A percentile compares a stretch with the other conserved stretches of the same genome.
phyloP scores from a whole-genome alignment of 2,888 invertebrate genomes.

The Octodonta nipae region DNA sequence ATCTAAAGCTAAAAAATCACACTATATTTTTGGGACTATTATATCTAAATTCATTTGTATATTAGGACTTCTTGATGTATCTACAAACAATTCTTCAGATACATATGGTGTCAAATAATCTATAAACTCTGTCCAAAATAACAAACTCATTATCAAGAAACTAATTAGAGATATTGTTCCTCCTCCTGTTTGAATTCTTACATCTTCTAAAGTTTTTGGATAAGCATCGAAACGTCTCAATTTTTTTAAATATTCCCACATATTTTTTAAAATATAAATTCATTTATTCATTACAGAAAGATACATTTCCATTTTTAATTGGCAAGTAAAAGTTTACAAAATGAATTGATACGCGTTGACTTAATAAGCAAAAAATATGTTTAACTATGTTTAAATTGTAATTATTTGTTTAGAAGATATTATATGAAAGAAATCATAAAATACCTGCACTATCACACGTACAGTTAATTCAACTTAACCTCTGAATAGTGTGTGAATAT shows the following conservation, averaged over 20 bases:
- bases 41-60: conserved; percentile 89
- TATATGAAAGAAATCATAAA: no score
- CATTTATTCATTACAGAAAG: no score
- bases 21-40: conserved; percentile 73
- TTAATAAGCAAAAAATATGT: no score
- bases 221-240: conserved; percentile 83
- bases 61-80: conserved; percentile 89
- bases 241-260: conserved; percentile 27
- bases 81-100: conserved; percentile 90
- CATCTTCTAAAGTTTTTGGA: conserved; percentile 92
- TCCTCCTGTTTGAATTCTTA: conserved; percentile 81
- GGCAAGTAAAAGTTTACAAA: no score
- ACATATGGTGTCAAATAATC: conserved; percentile 75
- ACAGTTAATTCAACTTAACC: no score
- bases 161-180: conserved; percentile 91
- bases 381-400: no score
- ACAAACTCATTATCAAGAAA: conserved; percentile 62
- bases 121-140: conserved; percentile 75
- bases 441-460: no score
- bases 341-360: no score
- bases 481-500: no score
- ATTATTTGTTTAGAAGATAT: no score
- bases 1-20: conserved; percentile 85
- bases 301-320: no score
- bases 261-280: no score